Base-by-base conservation (phyloP, 2,113 vertebrate genomes). In the Mus spicilegus region DNA sequence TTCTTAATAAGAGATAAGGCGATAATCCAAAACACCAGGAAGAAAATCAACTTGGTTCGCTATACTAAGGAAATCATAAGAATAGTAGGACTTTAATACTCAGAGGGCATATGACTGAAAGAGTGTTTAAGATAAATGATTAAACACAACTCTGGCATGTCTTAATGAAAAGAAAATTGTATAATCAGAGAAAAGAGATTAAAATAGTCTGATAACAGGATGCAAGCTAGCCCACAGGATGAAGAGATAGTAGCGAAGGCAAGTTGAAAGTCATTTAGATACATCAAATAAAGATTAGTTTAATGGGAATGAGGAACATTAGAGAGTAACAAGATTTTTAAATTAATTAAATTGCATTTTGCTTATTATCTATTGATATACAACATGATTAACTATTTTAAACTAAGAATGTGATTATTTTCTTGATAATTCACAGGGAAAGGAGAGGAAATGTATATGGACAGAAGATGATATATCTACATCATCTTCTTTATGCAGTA, bases 251-350 rank as follows among this genome's bases (percentile, higher is more conserved):
- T 49, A 94, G n/a, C 77, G 91, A 82, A 94, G 30, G 65, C 28
- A 72, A 92, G 42, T 76, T 91, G 69, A 91, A 89, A 94, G 72
- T 63, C 19, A 93, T 63, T 94, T 22, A 67, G 85, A 88, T 95
- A 77, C 65, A 88, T 88, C 51, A 75, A 94, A 93, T 56, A 24
- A 70, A 95, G 81, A 89, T 24, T 78, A 20, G 9, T 26, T 90
- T 75, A 46, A 22, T 90, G 89, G 80, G 4, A 84, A 33, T 61
- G 36, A 91, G 8, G 22, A 70, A 80, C 28, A 63, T 42, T 63
- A 81, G n/a, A 63, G 24, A 61, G 7, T 63, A 63, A 84, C 11
- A 63, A 28, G 3, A 63, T 30, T 63, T 82, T 42, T 78, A 78
- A 42, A 63, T 80, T 80, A 42, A 42, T 42, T 63, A 42, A 93